phyloP scores from a whole-genome alignment of 2,113 vertebrate genomes.

The Riparia riparia region DNA sequence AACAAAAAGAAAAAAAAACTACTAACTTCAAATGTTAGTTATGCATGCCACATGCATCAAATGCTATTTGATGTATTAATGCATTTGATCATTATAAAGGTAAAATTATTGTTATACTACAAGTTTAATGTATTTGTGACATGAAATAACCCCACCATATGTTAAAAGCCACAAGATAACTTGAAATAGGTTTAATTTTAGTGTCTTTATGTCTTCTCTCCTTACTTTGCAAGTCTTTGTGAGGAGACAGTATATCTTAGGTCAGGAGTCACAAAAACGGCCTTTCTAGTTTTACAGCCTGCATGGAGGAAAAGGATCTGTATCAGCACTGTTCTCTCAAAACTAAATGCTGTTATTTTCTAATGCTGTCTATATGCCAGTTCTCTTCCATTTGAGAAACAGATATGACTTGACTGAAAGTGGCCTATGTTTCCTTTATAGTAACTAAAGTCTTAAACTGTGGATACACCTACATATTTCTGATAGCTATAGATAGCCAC shows the following conservation, averaged over 20 bases:
- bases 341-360: neutral
- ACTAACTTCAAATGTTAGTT: neutral
- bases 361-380: neutral
- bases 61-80: neutral
- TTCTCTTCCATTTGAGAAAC: neutral
- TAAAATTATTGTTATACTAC: neutral
- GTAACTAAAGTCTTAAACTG: neutral
- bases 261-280: neutral
- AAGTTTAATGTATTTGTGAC: neutral
- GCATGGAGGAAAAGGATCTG: neutral
- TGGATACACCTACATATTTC: neutral
- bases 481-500: neutral
- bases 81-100: neutral
- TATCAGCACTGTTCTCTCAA: neutral
- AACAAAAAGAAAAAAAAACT: neutral
- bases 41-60: neutral
- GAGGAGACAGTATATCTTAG: neutral
- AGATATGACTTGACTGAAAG: neutral
- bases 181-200: neutral
- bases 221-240: neutral
- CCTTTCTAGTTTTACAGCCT: neutral
- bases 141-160: neutral
- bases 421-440: neutral
- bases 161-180: accelerated
- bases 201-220: neutral